Conservation (phyloP, 2,113 vertebrate species). For the Lampris megalopsis region DNA sequence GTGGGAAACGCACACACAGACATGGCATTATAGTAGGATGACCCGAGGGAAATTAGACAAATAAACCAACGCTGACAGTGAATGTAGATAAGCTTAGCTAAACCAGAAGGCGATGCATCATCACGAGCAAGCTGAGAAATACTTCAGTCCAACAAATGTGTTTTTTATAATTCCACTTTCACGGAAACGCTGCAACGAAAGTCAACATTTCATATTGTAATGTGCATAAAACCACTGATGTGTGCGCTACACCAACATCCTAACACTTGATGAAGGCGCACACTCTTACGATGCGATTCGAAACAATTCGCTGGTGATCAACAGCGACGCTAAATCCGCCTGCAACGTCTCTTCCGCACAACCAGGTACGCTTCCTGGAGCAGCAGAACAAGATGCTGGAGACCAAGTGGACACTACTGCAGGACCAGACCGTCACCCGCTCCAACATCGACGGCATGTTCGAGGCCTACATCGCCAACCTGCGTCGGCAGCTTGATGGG, state of each 20-base stretch:
- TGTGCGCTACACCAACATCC: too few relatives aligned
- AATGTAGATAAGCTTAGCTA: background rate
- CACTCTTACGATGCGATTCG: background rate
- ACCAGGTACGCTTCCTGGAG: conserved; percentile 92
- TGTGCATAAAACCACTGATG: too few relatives aligned
- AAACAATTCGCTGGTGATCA: background rate
- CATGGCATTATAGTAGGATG: conserved; percentile 7
- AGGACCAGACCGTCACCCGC: conserved; percentile 85
- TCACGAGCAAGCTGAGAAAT: background rate
- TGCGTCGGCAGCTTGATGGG: conserved; percentile 88
- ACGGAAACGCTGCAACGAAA: background rate
- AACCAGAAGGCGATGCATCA: background rate
- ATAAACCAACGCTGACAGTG: conserved; percentile 4
- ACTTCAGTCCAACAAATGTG: background rate
- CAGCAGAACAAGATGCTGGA: conserved; percentile 98
- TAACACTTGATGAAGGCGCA: too few relatives aligned
- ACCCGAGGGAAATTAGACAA: conserved; percentile 35
- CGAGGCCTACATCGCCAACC: conserved; percentile 87
- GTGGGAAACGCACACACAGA: conserved; percentile 39
- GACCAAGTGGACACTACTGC: conserved; percentile 93
- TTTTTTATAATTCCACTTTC: background rate
- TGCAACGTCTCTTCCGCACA: background rate
- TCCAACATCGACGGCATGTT: conserved; percentile 89
- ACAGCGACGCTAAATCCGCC: conserved; percentile 12
- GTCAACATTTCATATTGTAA: background rate